A percentile compares a stretch with the other conserved stretches of the same genome.
phyloP scores from a whole-genome alignment of 2,797 vertebrate species.

The Rhodeus uyekii region DNA sequence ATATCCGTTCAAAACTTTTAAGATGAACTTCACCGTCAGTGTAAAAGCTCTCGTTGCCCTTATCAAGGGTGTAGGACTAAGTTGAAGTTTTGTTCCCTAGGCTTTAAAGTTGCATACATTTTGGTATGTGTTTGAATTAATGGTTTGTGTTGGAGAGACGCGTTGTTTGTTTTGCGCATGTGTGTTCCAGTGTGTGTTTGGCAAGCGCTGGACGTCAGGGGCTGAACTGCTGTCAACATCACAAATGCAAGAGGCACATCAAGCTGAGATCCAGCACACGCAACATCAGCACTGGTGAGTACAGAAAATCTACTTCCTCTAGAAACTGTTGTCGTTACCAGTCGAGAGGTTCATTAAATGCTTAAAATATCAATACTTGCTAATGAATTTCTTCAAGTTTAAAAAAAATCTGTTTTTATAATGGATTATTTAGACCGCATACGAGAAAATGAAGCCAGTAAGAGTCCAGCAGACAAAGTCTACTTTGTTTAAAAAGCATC shows the following conservation, averaged over 20 bases:
- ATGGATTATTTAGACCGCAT: background rate
- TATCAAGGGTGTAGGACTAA: background rate
- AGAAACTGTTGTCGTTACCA: background rate
- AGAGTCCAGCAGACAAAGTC: background rate
- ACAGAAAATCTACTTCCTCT: conserved; percentile 30
- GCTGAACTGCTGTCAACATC: conserved; percentile 66
- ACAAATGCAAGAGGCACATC: conserved; percentile 64
- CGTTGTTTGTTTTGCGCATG: conserved; percentile 54
- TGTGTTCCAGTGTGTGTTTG: conserved; percentile 59
- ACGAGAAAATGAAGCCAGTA: background rate
- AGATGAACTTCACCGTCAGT: background rate
- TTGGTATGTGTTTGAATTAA: conserved; percentile 57
- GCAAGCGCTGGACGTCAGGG: conserved; percentile 62
- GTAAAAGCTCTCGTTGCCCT: background rate
- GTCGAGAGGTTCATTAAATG: background rate
- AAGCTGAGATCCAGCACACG: conserved; percentile 55
- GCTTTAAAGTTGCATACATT: conserved; percentile 30
- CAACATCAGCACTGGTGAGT: conserved; percentile 70
- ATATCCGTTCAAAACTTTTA: background rate
- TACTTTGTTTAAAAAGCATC: background rate
- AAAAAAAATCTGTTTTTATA: background rate
- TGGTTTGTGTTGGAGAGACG: conserved; percentile 54
- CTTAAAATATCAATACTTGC: background rate
- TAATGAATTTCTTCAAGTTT: background rate
- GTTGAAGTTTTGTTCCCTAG: background rate